Base-by-base conservation (phyloP, 2,797 vertebrate species). In the Cyclopterus lumpus region DNA sequence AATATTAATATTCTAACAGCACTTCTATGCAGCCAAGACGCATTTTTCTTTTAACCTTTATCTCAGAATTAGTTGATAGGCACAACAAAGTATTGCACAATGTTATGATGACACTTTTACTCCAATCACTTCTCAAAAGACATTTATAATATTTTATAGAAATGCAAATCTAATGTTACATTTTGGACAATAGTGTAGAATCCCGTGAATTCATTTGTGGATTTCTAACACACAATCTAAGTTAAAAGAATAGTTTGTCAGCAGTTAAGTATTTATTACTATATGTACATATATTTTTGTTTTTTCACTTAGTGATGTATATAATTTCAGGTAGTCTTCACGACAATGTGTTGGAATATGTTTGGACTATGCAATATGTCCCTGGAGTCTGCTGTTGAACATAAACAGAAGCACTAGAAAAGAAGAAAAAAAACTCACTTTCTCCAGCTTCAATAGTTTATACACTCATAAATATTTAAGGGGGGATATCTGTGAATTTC, bases 391-490 rank as follows among this genome's bases (percentile, higher is more conserved):
- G 32, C 63, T 57, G 51, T 22, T 58, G 57, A 58, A 36, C 58
- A 62, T 79, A 82, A 68, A 72, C 28, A 53, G 24, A 72, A 64
- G 62, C 36, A 57, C 14, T 77, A 62, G 83, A 81, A 84, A 51
- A n/a, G 6, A 22, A 40, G 46, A 20, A 30, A 44, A n/a, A 22
- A 8, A 49, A 51, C 15, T 3, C 24, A 55, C 24, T 18, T 68
- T 67, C 40, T 78, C 42, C 1, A 4, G 53, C 74, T 77, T 26
- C 48, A 72, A 62, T 51, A 80, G n/a, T 76, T 73, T 82, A 82
- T 73, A 61, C 26, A 60, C 49, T 70, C 61, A 85, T 90, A 80
- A 78, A 88, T 89, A 84, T 91, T 88, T 76, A 71, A 85, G 51
- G 28, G 59, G 26, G 58, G 67, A 75, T 84, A 78, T 83, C 12